A percentile compares a stretch with the other conserved stretches of the same genome.
These are phyloP conservation scores for Seison nebaliae DNA, from an alignment of 1,140 invertebrate genomes.

Conservation along the genomic window DNA sequence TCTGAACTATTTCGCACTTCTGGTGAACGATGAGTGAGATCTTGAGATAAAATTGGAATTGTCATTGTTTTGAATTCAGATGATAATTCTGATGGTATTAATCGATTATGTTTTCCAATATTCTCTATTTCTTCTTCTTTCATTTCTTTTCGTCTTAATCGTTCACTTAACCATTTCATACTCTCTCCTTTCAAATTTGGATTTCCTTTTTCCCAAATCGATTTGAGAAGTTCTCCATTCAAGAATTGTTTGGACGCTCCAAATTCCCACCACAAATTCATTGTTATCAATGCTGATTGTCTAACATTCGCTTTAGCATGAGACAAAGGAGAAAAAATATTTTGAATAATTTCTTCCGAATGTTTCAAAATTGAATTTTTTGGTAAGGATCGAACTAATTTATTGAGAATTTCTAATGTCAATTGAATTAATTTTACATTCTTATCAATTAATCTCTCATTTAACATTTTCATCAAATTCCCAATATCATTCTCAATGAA, in stretches of 20 bases:
- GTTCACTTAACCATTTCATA: constrained; percentile 9
- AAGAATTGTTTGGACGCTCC: constrained; percentile 45
- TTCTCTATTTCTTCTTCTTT: background rate
- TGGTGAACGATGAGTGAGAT: constrained; percentile 60
- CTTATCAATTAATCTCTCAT: constrained; percentile 9
- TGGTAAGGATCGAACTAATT: constrained; percentile 28
- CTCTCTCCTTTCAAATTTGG: constrained; percentile 46
- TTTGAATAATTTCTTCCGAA: too few species aligned
- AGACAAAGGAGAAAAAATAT: too few species aligned
- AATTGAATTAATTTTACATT: constrained; percentile 7
- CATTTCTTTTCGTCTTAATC: background rate
- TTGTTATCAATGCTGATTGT: constrained; percentile 43
- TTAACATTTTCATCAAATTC: constrained; percentile 3
- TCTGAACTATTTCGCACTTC: constrained; percentile 65
- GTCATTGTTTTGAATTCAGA: constrained; percentile 42
- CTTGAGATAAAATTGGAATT: constrained; percentile 47
- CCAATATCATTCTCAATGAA: constrained; percentile 4
- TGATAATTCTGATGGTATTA: constrained; percentile 38
- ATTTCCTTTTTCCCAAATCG: constrained; percentile 46
- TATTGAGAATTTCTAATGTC: constrained; percentile 1
- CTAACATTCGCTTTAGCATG: constrained; percentile 45
- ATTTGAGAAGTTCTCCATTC: constrained; percentile 57
- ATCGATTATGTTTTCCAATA: background rate
- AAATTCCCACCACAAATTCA: constrained; percentile 53
- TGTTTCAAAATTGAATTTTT: too few species aligned